Base-by-base conservation (phyloP, 2,113 vertebrate genomes). In the Noturus placidus region DNA sequence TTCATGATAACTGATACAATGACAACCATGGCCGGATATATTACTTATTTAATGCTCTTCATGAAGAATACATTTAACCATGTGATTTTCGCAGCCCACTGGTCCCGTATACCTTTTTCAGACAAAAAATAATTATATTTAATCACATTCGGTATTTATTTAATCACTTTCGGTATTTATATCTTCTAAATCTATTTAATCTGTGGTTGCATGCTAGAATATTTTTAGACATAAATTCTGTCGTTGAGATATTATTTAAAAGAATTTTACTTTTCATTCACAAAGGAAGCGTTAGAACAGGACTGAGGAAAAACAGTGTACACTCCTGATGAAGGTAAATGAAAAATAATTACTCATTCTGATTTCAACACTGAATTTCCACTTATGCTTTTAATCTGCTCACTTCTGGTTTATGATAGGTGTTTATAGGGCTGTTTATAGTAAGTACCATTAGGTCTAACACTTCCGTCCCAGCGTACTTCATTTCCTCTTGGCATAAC, bases 351-450 rank as follows among this genome's bases (percentile, higher is more conserved):
- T 86, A 70, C 61, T 87, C 20, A 54, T 30, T 33, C 14, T 72
- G 4, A 52, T 86, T 83, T 87, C 89, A 91, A 85, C 67, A 85
- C 69, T 82, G 78, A 25, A 86, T 91, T 84, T 80, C 33, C 83
- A 86, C 81, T 82, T 70, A 88, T 65, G 84, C 79, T 61, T 81
- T 88, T 83, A 89, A 87, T 82, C 52, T 70, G 35, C 82, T 88
- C 78, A 78, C 65, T 87, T 79, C 88, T 87, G 86, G 88, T 93
- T 91, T 90, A 91, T 91, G 91, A 91, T 77, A 80, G 54, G 76
- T 81, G 69, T 91, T 93, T 92, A 92, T 89, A 91, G 90, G 93
- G 92, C 89, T 15, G 10, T 61, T 61, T 57, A 61, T 61, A 27
- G 11, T 38, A 57, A 27, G 11, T 38, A 57, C 9, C 91, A 92